Evolutionary conservation across 1,140 invertebrate genomes (phyloP), one percentile per base, ranked within the genome.

Genomic region (Pararge aegeria): DNA sequence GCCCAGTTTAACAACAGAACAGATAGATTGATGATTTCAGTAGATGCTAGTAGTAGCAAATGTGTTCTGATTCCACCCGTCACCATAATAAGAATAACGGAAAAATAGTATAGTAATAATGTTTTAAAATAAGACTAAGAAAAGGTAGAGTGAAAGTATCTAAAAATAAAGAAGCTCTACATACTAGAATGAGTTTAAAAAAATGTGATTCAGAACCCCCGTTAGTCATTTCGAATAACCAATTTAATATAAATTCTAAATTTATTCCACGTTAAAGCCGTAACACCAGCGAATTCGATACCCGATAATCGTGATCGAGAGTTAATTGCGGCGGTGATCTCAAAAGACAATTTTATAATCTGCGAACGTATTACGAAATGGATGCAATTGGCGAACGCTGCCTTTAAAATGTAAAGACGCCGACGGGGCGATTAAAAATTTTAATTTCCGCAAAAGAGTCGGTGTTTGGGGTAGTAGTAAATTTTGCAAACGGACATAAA

Each of bases 401-500:
- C 55, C 38, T 69, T 77, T 62, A 67, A 61, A 61, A 51, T 29
- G 64, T 68, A 80, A 86, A 76, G 70, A 74, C 75, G 76, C 82
- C 82, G 80, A 74, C 71, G 40, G 46, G 66, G 73, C 73, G 69
- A 80, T 84, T 83, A 82, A 86, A 79, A 79, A 75, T 81, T 74
- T 64, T 68, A 80, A 83, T 86, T 80, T 83, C 76, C 74, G 73
- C 66, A 74, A 73, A 56, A 57, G 52, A 66, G 62, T 68, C 66
- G 64, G 46, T 65, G 67, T 64, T 49, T 66, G 52, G 54, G 67
- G 38, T 58, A 67, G 73, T 70, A 77, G 78, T 84, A 86, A 85
- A 87, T 85, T 85, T 78, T 68, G 79, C 70, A 68, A 46, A 77
- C 56, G 63, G 64, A 59, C 83, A 84, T 87, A 83, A 87, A 88